Evolutionary conservation across 2,797 vertebrate genomes (phyloP).

Genomic region (Lindbergichthys nudifrons): DNA sequence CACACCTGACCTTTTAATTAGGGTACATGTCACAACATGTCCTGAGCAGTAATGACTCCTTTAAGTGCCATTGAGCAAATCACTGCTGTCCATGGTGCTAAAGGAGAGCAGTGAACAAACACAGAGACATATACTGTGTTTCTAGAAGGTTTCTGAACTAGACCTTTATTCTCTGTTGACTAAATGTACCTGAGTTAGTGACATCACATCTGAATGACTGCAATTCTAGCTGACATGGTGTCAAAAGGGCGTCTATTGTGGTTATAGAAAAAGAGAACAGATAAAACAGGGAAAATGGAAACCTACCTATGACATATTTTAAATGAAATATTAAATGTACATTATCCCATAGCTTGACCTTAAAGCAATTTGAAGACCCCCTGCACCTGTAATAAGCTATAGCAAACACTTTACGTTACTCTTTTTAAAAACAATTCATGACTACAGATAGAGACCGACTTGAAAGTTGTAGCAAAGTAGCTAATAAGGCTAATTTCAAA

Average conservation of each 20-base stretch:
- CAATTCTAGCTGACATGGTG: conserved; percentile 23
- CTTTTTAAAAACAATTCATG: background rate
- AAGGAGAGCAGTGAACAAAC: conserved; percentile 30
- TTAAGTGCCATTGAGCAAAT: background rate
- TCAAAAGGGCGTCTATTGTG: conserved; percentile 44
- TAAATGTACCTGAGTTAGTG: background rate
- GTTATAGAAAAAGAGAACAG: conserved; percentile 50
- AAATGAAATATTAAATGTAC: background rate
- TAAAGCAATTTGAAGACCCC: background rate
- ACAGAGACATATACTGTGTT: background rate
- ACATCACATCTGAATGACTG: background rate
- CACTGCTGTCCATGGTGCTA: conserved; percentile 46
- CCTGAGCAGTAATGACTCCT: background rate
- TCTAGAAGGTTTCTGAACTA: background rate
- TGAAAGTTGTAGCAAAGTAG: background rate
- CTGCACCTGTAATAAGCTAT: background rate
- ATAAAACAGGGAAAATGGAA: background rate
- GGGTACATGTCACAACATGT: background rate
- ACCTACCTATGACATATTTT: conserved; percentile 4
- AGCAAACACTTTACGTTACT: background rate
- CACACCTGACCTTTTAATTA: conserved; percentile 1
- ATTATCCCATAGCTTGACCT: background rate
- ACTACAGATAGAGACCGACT: background rate
- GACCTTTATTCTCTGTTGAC: background rate
- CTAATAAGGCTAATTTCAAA: background rate